A percentile compares a stretch with the other conserved stretches of the same genome.
These are phyloP conservation scores for Sula dactylatra DNA, from an alignment of 2,113 vertebrate genomes.

Conservation along the genomic window DNA sequence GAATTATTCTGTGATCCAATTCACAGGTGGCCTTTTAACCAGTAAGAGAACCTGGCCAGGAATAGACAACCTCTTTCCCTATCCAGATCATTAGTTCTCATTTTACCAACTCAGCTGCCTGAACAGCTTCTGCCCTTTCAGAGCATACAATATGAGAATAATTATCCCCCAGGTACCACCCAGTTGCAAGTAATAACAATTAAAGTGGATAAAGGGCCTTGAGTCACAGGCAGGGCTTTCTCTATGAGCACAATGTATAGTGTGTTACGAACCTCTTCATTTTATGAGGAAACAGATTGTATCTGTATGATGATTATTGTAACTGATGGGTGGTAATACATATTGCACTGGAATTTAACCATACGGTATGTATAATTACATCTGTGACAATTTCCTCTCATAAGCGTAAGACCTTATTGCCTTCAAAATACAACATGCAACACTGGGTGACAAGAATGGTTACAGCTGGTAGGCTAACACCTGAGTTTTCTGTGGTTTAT, in stretches of 20 bases:
- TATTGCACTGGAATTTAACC: not conserved
- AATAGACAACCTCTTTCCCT: too few relatives aligned
- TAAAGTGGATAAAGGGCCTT: not conserved
- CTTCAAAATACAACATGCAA: not conserved
- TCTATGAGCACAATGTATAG: not conserved
- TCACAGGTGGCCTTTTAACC: not conserved
- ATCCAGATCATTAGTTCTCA: not conserved
- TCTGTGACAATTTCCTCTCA: constrained; percentile 12
- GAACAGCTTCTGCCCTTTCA: not conserved
- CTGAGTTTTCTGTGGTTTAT: not conserved
- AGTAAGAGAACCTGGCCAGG: too few relatives aligned
- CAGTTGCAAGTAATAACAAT: not conserved
- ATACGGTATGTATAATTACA: not conserved
- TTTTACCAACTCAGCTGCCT: not conserved
- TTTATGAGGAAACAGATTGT: constrained; percentile 14
- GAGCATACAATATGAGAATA: not conserved
- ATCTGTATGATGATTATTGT: not conserved
- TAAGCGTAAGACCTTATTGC: not conserved
- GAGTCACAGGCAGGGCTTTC: not conserved
- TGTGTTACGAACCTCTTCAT: not conserved
- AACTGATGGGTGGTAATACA: not conserved
- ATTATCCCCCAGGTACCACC: not conserved
- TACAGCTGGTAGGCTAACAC: not conserved
- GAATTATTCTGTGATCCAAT: not conserved
- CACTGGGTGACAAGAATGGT: not conserved